These are phyloP conservation scores for Linyphia triangularis DNA, from an alignment of 2,888 invertebrate genomes.

Conservation along the genomic window DNA sequence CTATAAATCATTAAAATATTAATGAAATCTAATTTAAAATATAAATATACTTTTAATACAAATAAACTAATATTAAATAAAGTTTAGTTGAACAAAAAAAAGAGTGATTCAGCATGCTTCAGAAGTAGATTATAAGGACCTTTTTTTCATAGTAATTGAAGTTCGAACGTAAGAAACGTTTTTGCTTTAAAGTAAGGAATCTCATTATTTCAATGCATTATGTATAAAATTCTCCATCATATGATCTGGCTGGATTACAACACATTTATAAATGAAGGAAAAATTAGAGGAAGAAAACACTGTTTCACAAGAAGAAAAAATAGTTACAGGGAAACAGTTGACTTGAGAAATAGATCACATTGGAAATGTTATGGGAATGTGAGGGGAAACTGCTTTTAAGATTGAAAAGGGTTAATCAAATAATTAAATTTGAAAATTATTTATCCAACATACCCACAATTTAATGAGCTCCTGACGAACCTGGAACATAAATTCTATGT, in stretches of 20 bases:
- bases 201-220: too few species aligned
- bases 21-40: too few species aligned
- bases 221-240: too few species aligned
- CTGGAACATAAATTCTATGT: background rate
- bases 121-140: background rate
- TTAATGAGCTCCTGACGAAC: background rate
- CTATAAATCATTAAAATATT: too few species aligned
- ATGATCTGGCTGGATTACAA: too few species aligned
- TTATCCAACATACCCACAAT: background rate
- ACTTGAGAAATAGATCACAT: background rate
- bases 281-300: background rate
- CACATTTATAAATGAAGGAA: background rate
- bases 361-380: background rate
- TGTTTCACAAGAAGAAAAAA: background rate
- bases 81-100: background rate
- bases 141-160: background rate
- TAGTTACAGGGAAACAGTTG: too few species aligned
- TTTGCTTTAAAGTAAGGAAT: too few species aligned
- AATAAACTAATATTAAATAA: background rate
- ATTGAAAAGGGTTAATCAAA: background rate
- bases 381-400: background rate
- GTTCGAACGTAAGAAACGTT: background rate
- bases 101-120: background rate
- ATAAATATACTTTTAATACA: constrained; percentile 4
- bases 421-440: background rate